Evolutionary conservation across 2,113 vertebrate species (phyloP).

Genomic region (Neotoma lepida): DNA sequence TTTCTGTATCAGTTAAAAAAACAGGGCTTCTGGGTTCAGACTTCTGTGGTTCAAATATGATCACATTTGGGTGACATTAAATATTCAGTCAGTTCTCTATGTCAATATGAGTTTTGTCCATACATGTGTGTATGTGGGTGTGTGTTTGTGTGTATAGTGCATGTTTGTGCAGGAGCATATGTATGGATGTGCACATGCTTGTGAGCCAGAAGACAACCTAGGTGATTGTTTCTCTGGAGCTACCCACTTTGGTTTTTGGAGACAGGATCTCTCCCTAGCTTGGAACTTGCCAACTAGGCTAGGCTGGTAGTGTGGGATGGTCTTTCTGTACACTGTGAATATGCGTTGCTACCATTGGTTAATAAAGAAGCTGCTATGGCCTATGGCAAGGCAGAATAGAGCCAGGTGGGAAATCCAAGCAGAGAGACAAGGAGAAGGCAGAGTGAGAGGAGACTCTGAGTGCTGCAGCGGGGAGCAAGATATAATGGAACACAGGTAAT

Average conservation of each 20-base stretch:
- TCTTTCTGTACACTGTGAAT: too few species aligned
- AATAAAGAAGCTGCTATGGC: too few species aligned
- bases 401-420: too few species aligned
- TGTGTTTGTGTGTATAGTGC: not conserved
- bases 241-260: not conserved
- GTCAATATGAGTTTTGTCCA: not conserved
- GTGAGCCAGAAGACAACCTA: not conserved
- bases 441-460: too few species aligned
- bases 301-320: not conserved
- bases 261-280: not conserved
- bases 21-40: not conserved
- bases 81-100: not conserved
- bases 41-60: slow-evolving; percentile 25
- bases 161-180: not conserved
- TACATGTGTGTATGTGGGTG: not conserved
- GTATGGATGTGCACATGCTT: not conserved
- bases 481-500: too few species aligned
- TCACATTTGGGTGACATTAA: not conserved
- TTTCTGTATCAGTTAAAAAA: slow-evolving; percentile 3
- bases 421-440: too few species aligned
- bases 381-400: too few species aligned
- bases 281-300: not conserved
- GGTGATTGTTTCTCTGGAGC: not conserved
- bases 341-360: too few species aligned
- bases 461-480: too few species aligned